Evolutionary conservation across 2,888 invertebrate species (phyloP).

Genomic region (Cephus pulcher): DNA sequence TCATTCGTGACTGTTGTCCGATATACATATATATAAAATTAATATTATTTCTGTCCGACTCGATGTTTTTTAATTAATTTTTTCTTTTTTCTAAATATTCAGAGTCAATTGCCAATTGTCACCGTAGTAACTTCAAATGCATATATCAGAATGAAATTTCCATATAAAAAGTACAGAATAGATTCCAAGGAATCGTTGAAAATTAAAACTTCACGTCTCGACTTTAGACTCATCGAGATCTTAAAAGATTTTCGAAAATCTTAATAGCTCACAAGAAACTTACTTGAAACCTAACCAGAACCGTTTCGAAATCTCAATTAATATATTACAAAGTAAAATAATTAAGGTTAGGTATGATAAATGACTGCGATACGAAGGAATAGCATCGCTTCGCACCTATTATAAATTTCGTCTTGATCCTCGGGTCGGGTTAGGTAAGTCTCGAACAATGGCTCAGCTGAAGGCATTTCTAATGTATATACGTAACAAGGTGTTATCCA

Average conservation of each 20-base stretch:
- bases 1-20: no score
- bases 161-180: no score
- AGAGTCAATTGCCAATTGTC: no score
- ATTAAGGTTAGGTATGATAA: conserved; percentile 39
- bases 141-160: no score
- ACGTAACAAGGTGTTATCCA: not conserved
- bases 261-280: not conserved
- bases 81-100: no score
- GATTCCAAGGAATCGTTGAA: no score
- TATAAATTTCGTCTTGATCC: not conserved
- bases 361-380: conserved; percentile 24
- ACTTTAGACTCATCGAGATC: not conserved
- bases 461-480: not conserved
- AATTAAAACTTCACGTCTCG: no score
- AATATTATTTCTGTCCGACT: no score
- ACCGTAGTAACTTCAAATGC: no score
- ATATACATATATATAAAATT: no score
- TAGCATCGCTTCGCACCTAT: not conserved
- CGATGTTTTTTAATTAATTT: no score
- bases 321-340: conserved; percentile 41
- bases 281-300: not conserved
- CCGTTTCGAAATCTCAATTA: conserved; percentile 42
- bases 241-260: no score
- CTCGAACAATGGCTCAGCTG: not conserved
- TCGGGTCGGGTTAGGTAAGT: not conserved